Evolutionary conservation across 2,888 invertebrate genomes (phyloP).

Genomic region (Pammene fasciana): DNA sequence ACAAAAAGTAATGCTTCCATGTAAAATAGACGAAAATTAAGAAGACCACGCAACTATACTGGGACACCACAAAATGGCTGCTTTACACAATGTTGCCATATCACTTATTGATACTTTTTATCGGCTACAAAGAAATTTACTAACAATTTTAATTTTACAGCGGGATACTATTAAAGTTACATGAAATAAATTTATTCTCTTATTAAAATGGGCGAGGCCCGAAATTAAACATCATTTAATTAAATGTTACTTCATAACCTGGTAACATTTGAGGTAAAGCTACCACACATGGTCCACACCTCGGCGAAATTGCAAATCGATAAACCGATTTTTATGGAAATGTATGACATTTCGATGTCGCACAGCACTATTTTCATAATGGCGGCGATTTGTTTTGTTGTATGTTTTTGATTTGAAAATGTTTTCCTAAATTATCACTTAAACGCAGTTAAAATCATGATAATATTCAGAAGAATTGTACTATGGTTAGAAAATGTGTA

Average conservation of each 20-base stretch:
- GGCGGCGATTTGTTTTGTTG: constrained; percentile 42
- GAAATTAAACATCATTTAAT: neutral
- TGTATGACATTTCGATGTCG: constrained; percentile 1
- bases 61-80: constrained; percentile 83
- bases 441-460: constrained; percentile 3
- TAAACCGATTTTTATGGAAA: constrained; percentile 8
- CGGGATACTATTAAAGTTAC: no score
- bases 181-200: no score
- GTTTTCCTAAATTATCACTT: constrained; percentile 9
- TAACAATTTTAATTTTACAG: no score
- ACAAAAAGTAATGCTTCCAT: constrained; percentile 83
- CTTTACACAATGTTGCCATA: constrained; percentile 70
- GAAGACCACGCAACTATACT: constrained; percentile 66
- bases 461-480: neutral
- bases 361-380: constrained; percentile 35
- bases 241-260: neutral
- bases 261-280: constrained; percentile 17
- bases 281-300: constrained; percentile 4
- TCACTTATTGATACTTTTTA: neutral
- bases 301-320: constrained; percentile 1
- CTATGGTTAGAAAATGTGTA: neutral
- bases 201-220: neutral
- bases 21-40: constrained; percentile 80
- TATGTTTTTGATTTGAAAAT: constrained; percentile 37
- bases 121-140: no score